Percentiles rank a stretch among this genome's conserved stretches.
Evolutionary conservation across 2,888 invertebrate genomes (phyloP).

Genomic region (Microctonus hyperodae): DNA sequence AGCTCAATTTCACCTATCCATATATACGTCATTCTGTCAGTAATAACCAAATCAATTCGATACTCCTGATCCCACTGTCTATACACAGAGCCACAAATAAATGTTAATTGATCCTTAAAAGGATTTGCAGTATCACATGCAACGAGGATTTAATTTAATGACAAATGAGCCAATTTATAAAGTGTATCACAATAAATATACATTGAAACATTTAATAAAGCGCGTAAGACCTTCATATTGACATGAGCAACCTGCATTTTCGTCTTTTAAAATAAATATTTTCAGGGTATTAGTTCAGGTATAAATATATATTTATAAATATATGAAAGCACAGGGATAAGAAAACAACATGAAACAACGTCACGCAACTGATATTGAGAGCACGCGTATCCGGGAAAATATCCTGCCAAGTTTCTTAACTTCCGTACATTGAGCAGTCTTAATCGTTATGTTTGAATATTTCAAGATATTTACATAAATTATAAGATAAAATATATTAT

Average conservation of each 20-base stretch:
- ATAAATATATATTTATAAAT: conserved; percentile 19
- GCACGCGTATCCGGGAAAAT: conserved; percentile 13
- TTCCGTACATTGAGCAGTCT: not conserved
- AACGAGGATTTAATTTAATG: too few relatives aligned
- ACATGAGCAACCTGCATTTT: too few relatives aligned
- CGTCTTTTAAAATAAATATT: conserved; percentile 33
- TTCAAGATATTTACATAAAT: not conserved
- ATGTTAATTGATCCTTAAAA: too few relatives aligned
- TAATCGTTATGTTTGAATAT: not conserved
- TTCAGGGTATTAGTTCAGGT: too few relatives aligned
- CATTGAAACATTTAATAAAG: too few relatives aligned
- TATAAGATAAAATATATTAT: not conserved
- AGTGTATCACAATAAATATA: too few relatives aligned
- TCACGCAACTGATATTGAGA: conserved; percentile 49
- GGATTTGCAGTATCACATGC: too few relatives aligned
- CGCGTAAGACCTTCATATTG: too few relatives aligned
- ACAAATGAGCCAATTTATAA: too few relatives aligned
- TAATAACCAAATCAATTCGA: not conserved
- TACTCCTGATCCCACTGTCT: too few relatives aligned
- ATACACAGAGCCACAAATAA: too few relatives aligned
- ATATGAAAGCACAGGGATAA: conserved; percentile 32
- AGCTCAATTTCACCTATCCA: not conserved
- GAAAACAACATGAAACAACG: conserved; percentile 50
- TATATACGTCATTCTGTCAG: not conserved
- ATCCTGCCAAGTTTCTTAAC: conserved; percentile 6